Evolutionary conservation across 2,797 vertebrate species (phyloP), one percentile per base, ranked within the genome.

Genomic region (Avahi laniger): DNA sequence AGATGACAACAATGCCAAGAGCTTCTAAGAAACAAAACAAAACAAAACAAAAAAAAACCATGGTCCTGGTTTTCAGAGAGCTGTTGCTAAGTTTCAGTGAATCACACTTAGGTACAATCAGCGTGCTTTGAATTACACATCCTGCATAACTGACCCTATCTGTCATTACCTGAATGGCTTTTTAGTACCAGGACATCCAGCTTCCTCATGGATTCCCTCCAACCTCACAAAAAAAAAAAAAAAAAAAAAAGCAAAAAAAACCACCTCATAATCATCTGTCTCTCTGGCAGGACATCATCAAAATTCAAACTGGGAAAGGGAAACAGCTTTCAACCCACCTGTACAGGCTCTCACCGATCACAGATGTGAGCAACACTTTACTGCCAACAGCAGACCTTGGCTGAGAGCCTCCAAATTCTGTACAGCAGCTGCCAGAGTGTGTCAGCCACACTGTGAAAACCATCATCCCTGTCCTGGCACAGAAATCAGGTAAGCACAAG

Each of bases 251-350:
- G 79, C 87, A 85, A 61, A 61, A 54, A 54, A 54, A 24, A 2
- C 18, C 13, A 59, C 35, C n/a, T n/a, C 82, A 81, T 33, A 4
- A 13, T 95, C 95, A 76, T 72, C 86, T 65, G 91, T 89, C 63
- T 93, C 84, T 79, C 75, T 79, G 91, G 86, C 80, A 97, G 93
- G 93, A 70, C 83, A 82, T 38, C 72, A 92, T 50, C n/a, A 50
- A 96, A 33, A 89, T 73, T 57, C 94, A 90, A 52, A 93, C 59
- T 2, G n/a, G 84, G 78, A 76, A 91, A 94, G 76, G 65, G 67
- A 93, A 87, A 82, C 22, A 43, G 89, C 95, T 83, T 87, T 72
- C n/a, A 14, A 54, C 48, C 89, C 91, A 96, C 89, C 96, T 93
- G 94, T 89, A 52, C 38, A 52, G 85, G 70, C 73, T 43, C n/a